These are phyloP conservation scores for Enteromius treurensis DNA, from an alignment of 2,797 vertebrate species.

Conservation along the genomic window DNA sequence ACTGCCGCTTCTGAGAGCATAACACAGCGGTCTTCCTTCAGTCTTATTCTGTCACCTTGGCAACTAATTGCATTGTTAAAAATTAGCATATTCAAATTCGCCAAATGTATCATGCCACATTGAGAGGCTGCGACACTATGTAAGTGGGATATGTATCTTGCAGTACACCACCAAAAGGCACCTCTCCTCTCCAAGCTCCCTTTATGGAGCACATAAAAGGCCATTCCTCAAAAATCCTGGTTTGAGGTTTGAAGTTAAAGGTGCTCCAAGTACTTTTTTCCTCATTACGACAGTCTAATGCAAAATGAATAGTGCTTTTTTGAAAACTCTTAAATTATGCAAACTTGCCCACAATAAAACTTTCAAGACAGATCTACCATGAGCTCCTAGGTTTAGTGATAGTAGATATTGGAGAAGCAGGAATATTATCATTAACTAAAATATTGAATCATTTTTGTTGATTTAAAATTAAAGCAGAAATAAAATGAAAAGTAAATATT, in stretches of 20 bases:
- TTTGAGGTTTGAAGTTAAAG: constrained; percentile 14
- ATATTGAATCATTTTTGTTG: not conserved
- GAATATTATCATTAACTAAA: not conserved
- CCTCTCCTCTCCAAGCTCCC: not conserved
- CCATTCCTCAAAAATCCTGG: not conserved
- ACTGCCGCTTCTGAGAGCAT: constrained; percentile 32
- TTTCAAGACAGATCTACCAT: constrained; percentile 18
- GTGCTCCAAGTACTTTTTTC: constrained; percentile 2
- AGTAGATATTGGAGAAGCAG: not conserved
- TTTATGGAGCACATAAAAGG: not conserved
- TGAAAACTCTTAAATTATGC: constrained; percentile 1
- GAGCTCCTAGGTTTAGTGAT: not conserved
- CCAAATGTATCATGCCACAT: constrained; percentile 40
- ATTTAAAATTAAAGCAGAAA: not conserved
- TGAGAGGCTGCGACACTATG: constrained; percentile 29
- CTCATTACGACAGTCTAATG: constrained; percentile 20
- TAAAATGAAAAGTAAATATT: not conserved
- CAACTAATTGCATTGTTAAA: constrained; percentile 52
- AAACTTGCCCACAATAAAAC: not conserved
- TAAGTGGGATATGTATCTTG: constrained; percentile 36
- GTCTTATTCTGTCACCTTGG: constrained; percentile 41
- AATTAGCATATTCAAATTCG: constrained; percentile 48
- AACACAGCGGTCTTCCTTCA: constrained; percentile 42
- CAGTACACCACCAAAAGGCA: constrained; percentile 13
- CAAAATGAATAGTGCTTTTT: constrained; percentile 12